Evolutionary conservation across 2,888 invertebrate genomes (phyloP), one percentile per base, ranked within the genome.

Genomic region (Pristionchus maxplancki): DNA sequence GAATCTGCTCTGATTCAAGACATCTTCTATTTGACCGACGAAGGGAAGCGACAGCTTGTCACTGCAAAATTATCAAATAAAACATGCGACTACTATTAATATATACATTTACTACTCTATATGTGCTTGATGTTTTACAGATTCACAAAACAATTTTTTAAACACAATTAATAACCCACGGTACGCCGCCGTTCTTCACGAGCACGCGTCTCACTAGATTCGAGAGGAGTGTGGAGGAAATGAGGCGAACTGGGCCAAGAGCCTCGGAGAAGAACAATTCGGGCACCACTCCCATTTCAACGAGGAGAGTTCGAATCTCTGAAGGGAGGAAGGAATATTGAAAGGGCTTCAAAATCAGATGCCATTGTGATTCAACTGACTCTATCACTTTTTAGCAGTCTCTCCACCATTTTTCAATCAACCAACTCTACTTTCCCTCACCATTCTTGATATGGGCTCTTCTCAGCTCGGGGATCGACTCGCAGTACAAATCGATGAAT

Each of bases 401-500:
- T n/a, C n/a, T n/a, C n/a, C n/a, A n/a, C n/a, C n/a, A n/a, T n/a
- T n/a, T n/a, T 44, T 44, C 11, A 6, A 44, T 11, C 44, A 44
- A 44, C 44, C 44, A 44, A 58, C 17, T 2, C 6, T 8, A 40
- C 37, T 9, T 37, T 15, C 4, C 17, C 44, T 87, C 6, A 87
- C 86, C 86, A 71, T 87, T 58, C 37, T 71, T 87, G 40, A 85
- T 13, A 64, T 85, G 58, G 20, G 44, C 15, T 48, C 86, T 37
- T 71, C 86, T 87, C 71, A 87, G n/a, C 50, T 87, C 86, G 13
- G 86, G 86, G 58, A 87, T 40, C 37, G 71, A 34, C 50, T 87
- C 86, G 20, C 86, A 87, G 86, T 87, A 87, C n/a, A 87, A 20
- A 71, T 87, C 86, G 5, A 87, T 71, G 50, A 87, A 87, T 0